These are phyloP conservation scores for Polyergus mexicanus DNA, from an alignment of 1,140 invertebrate genomes.

Conservation along the genomic window DNA sequence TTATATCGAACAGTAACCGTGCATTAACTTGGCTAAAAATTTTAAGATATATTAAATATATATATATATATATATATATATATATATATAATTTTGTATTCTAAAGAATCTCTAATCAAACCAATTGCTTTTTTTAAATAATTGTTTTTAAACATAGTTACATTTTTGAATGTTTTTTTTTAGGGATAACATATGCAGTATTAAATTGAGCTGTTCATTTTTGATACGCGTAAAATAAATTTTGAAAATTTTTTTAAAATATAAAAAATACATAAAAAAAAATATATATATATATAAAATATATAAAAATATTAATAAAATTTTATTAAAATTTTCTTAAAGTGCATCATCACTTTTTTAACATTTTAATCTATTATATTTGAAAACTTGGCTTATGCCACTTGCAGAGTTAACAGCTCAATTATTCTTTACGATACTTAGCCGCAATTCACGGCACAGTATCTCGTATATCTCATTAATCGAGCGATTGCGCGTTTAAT, in stretches of 20 bases:
- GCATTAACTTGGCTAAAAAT: constrained; percentile 27
- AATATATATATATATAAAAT: too few species aligned
- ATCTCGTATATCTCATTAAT: constrained; percentile 63
- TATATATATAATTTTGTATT: neutral
- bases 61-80: neutral
- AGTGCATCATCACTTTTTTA: constrained; percentile 47
- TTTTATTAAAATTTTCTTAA: neutral
- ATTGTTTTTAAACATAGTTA: neutral
- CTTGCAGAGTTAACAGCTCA: constrained; percentile 52
- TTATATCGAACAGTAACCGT: neutral
- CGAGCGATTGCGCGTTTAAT: constrained; percentile 60
- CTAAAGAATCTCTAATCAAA: neutral
- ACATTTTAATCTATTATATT: neutral
- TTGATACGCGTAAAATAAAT: neutral
- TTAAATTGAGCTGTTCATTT: neutral
- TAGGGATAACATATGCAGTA: neutral
- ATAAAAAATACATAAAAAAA: too few species aligned
- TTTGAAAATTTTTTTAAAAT: constrained; percentile 41
- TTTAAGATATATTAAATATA: neutral
- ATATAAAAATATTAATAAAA: too few species aligned
- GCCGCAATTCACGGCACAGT: constrained; percentile 44
- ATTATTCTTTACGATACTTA: constrained; percentile 46
- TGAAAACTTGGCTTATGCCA: constrained; percentile 26
- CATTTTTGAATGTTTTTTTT: neutral
- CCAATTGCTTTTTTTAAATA: neutral